Percentiles rank a stretch among this genome's conserved stretches.
Evolutionary conservation across 2,888 invertebrate genomes (phyloP).

Genomic region (Acanthosepion esculentum): DNA sequence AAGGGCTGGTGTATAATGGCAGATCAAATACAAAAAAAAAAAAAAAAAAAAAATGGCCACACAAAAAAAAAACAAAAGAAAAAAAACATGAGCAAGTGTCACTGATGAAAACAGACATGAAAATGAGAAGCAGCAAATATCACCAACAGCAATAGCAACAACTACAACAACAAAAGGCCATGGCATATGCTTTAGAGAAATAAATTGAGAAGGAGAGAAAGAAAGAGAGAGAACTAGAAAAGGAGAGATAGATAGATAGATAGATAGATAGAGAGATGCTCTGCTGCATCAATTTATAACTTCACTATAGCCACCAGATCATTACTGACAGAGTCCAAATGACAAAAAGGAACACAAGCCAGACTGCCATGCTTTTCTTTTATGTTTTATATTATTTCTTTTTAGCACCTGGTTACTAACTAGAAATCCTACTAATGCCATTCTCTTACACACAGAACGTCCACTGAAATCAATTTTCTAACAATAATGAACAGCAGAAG

Average conservation of each 20-base stretch:
- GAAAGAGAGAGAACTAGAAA: neutral
- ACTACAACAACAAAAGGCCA: slow-evolving; percentile 33
- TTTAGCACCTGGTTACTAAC: slow-evolving; percentile 12
- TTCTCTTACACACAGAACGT: slow-evolving; percentile 33
- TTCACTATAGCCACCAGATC: neutral
- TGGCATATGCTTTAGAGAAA: slow-evolving; percentile 33
- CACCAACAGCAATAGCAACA: slow-evolving; percentile 33
- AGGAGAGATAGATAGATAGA: neutral
- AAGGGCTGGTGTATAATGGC: neutral
- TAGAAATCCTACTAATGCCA: slow-evolving; percentile 10
- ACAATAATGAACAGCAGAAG: slow-evolving; percentile 33
- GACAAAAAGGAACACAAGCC: slow-evolving; percentile 33
- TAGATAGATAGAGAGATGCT: neutral
- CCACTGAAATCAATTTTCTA: slow-evolving; percentile 33
- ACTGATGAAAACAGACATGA: neutral
- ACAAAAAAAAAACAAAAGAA: neutral
- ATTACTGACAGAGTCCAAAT: neutral
- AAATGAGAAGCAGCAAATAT: slow-evolving; percentile 15
- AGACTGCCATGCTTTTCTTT: neutral
- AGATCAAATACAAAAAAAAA: neutral
- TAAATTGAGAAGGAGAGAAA: neutral
- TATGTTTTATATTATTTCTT: neutral
- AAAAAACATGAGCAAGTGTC: neutral
- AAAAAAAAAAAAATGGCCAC: neutral
- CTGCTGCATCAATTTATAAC: neutral